Evolutionary conservation across 2,888 invertebrate genomes (phyloP), one percentile per base, ranked within the genome.

Genomic region (Sabatieria punctata): DNA sequence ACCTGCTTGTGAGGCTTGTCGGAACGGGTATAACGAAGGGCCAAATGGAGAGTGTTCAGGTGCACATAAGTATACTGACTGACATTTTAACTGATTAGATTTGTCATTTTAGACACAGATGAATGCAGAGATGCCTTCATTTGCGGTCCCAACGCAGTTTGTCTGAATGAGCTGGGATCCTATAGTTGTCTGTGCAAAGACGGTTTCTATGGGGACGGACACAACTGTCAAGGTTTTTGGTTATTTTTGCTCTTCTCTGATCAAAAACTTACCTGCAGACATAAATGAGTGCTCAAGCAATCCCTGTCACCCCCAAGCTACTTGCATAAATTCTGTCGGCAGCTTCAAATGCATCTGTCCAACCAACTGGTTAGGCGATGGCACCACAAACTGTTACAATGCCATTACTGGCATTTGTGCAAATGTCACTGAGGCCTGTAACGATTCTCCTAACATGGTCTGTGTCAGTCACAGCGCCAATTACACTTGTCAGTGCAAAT

Each of bases 141-240:
- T 54, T 91, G 89, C 71, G 84, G 86, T 61, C 75, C 76, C 62
- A 82, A 88, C 67, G 82, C 86, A 46, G 71, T 80, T 52, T 91
- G 91, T 69, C 79, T 80, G 62, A 88, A 91, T 69, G 83, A 82
- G 49, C 71, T 80, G 49, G 89, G 89, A 57, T 84, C 84, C 70
- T 89, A 78, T 68, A 74, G 77, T 59, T 91, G 91, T 70, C 74
- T 78, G 52, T 91, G 91, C 69, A 78, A 78, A 61, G 77, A 79
- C 55, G 86, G 85, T 64, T 89, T 79, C 68, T 82, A 83, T 35
- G 89, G 88, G 50, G 85, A 88, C 70, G 54, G 55, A 4, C 54
- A 55, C 38, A 27, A 30, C 45, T 51, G 26, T 22, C 45, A 19
- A 40, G 41, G 49, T 48, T 11, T 25, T 22, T 18, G 4, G 30